Evolutionary conservation across 2,113 vertebrate species (phyloP).

Genomic region (Dasyprocta punctata): DNA sequence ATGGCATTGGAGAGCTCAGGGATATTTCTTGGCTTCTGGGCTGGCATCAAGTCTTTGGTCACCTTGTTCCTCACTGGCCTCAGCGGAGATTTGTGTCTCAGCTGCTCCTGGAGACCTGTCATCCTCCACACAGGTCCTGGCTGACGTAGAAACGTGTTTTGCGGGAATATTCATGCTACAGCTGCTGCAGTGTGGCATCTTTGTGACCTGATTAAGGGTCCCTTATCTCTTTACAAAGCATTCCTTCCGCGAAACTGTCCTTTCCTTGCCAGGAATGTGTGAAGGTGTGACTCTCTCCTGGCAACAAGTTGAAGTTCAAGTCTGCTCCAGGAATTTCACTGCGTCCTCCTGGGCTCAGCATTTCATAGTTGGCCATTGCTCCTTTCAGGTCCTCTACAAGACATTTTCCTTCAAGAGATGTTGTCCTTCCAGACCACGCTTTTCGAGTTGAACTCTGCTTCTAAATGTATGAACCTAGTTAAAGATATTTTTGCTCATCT

Average conservation of each 20-base stretch:
- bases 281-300: not conserved
- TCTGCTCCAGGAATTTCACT: not conserved
- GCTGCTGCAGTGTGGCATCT: too few relatives aligned
- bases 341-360: not conserved
- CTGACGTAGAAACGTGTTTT: rapidly evolving
- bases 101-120: not conserved
- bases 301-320: not conserved
- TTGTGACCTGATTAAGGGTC: not conserved
- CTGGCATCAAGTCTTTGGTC: not conserved
- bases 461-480: not conserved
- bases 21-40: not conserved
- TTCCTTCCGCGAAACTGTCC: not conserved
- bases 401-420: not conserved
- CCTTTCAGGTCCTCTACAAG: not conserved
- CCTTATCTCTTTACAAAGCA: not conserved
- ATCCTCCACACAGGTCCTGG: rapidly evolving
- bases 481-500: not conserved
- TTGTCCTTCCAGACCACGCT: not conserved
- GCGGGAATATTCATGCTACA: not conserved
- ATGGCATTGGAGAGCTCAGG: not conserved
- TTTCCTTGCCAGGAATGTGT: not conserved
- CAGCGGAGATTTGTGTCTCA: not conserved
- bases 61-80: not conserved
- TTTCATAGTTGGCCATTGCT: not conserved
- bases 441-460: not conserved